Evolutionary conservation across 2,113 vertebrate genomes (phyloP), one percentile per base, ranked within the genome.

Genomic region (Ondatra zibethicus): DNA sequence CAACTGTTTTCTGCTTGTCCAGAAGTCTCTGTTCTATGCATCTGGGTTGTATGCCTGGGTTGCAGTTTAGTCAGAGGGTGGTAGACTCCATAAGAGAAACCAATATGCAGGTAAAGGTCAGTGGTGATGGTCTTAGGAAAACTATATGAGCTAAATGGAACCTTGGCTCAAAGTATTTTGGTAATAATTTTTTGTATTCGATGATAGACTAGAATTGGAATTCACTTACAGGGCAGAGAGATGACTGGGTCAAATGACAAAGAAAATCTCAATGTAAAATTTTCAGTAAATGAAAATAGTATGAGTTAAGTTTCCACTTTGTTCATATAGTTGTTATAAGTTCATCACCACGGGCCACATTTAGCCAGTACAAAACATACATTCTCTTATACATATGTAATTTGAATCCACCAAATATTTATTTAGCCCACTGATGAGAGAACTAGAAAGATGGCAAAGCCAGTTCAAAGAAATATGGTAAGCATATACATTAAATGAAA

Each of bases 211-310:
- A 93, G 66, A 95, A 23, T 7, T 86, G 61, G 13, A 45, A 10
- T 75, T 97, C 86, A 42, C 88, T 90, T 86, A 63, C 10, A 76
- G 42, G 66, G 52, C 10, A 76, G 66, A 65, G 50, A 91, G 55
- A 78, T 76, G 31, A n/a, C 45, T 52, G 16, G 9, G 23, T 75
- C 50, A 86, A 92, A 52, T 25, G 39, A 9, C 23, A 47, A 84
- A 90, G 11, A 65, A 88, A 91, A 68, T 91, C 9, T 94, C 52
- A 68, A 9, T 31, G 58, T 88, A 42, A n/a, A 82, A 75, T 96
- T 97, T 95, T 95, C 77, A 77, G 17, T 88, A 91, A 88, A 13
- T 82, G 61, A 81, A 81, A 85, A 58, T 13, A 13, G 77, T 82
- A 11, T 84, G 75, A 31, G 52, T 63, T 84, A 61, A 29, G 12